phyloP scores from a whole-genome alignment of 2,797 vertebrate genomes.

The Sebastes oblongus region DNA sequence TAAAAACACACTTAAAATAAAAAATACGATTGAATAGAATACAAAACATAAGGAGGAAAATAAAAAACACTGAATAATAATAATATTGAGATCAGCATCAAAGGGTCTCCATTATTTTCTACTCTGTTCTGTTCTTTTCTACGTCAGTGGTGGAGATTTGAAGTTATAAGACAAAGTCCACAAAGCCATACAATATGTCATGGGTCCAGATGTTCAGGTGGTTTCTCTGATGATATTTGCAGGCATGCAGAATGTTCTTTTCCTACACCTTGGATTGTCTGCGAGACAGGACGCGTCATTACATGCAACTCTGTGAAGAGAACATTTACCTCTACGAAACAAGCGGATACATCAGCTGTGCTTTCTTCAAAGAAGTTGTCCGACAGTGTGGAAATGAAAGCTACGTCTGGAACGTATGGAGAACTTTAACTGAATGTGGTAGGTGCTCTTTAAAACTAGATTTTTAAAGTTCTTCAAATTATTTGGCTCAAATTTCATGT shows the following conservation, averaged over 20 bases:
- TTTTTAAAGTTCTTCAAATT: neutral
- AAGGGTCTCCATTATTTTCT: neutral
- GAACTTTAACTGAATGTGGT: constrained; percentile 76
- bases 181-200: neutral
- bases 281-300: fast-evolving
- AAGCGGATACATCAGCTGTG: constrained; percentile 56
- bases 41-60: neutral
- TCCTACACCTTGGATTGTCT: constrained; percentile 62
- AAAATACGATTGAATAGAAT: neutral
- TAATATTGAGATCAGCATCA: neutral
- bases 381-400: constrained; percentile 55
- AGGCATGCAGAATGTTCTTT: constrained; percentile 73
- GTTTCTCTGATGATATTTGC: constrained; percentile 19
- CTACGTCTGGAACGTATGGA: constrained; percentile 58
- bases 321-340: constrained; percentile 55
- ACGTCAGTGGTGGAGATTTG: too few species aligned
- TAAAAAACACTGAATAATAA: neutral
- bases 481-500: neutral
- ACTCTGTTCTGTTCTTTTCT: neutral
- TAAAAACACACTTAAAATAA: too few species aligned
- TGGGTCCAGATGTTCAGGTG: neutral
- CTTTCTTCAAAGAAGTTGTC: constrained; percentile 78
- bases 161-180: neutral
- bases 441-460: constrained; percentile 28
- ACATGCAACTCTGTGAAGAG: constrained; percentile 43